Base-by-base conservation (phyloP, 2,797 vertebrate genomes). In the Carapus acus region DNA sequence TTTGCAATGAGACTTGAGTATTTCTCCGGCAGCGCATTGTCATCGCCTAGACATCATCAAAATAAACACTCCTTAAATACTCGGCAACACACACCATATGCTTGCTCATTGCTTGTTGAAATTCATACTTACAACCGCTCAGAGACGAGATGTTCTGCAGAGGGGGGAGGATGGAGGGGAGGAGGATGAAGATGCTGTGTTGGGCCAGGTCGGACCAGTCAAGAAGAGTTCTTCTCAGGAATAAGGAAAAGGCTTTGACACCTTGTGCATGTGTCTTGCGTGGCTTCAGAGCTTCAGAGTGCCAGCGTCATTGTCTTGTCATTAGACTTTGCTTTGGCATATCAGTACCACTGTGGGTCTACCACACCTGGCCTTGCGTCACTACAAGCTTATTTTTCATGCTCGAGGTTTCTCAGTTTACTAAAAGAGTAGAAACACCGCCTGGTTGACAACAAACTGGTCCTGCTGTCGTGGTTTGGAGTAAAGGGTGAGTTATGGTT, bases 171-270 rank as follows among this genome's bases (percentile, higher is more conserved):
- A 60, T 1, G 38, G 2, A 2, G 12, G 4, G 38, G 4, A 58
- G 36, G 14, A 24, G 22, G 65, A 63, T 54, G 38, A 23, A 27
- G 24, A 9, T 27, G 24, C n/a, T n/a, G n/a, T n/a, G 11, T 13
- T 2, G n/a, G 1, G 15, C 36, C 43, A 1, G 0, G 44, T 56
- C 58, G 14, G 27, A 23, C 54, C 15, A 5, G 59, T 67, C 42
- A 21, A 39, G 8, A 61, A 31, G 62, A 65, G 74, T 76, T 47
- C 53, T 22, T 33, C 48, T 61, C 21, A 40, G 44, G 69, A 74
- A 78, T 68, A 58, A 67, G 74, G 74, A 74, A 74, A 65, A 51
- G 2, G 7, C 6, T 0, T 64, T 60, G 2, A 21, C 37, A 53
- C 55, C 5, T 5, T 33, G 16, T 24, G 45, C 6, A 20, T 14